Percentiles rank a stretch among this genome's conserved stretches.
These are phyloP conservation scores for Phylloscopus trochiloides DNA, from an alignment of 2,113 vertebrate species.

Conservation along the genomic window DNA sequence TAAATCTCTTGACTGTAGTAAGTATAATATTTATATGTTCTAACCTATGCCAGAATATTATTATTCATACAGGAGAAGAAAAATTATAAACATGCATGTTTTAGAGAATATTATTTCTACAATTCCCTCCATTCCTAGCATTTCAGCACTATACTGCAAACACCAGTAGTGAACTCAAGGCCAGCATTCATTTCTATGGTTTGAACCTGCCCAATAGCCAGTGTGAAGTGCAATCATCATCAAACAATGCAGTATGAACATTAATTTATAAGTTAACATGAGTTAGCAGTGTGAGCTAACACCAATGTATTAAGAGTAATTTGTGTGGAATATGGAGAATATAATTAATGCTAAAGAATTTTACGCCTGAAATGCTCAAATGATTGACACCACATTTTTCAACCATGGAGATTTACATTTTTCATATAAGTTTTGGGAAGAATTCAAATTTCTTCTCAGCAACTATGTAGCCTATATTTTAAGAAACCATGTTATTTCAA, in stretches of 20 bases:
- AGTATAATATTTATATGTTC: constrained; percentile 5
- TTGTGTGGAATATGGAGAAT: not conserved
- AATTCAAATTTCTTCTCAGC: not conserved
- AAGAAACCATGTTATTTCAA: not conserved
- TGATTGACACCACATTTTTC: not conserved
- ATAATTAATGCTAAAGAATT: not conserved
- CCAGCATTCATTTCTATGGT: not conserved
- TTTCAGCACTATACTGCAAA: not conserved
- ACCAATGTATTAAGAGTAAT: not conserved
- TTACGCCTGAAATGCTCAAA: not conserved
- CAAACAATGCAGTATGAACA: not conserved
- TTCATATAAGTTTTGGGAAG: not conserved
- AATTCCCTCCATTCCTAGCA: not conserved
- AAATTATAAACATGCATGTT: not conserved
- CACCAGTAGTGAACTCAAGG: not conserved
- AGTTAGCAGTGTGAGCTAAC: not conserved
- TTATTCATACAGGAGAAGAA: not conserved
- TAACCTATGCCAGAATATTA: not conserved
- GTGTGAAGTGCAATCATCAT: not conserved
- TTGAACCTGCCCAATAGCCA: not conserved
- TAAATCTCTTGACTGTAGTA: not conserved
- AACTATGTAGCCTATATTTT: not conserved
- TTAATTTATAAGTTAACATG: not conserved
- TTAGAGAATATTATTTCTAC: not conserved
- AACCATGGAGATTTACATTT: not conserved